phyloP scores from a whole-genome alignment of 2,888 invertebrate species.

The Ophion ventricosus region DNA sequence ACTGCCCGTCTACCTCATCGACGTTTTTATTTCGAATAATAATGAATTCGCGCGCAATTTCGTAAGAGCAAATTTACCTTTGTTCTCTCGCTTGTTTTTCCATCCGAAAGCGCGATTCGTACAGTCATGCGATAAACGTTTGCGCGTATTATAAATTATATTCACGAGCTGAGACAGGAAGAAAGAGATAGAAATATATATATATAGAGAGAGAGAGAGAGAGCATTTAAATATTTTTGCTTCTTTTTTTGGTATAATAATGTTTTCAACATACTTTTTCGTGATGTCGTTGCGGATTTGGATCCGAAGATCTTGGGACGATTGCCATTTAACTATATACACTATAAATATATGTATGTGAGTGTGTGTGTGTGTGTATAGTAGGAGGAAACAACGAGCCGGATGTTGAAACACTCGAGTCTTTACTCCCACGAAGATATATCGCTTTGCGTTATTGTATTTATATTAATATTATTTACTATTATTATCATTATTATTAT shows the following conservation, averaged over 20 bases:
- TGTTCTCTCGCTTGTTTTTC: conserved; percentile 6
- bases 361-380: neutral
- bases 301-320: conserved; percentile 24
- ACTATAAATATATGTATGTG: conserved; percentile 24
- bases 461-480: neutral
- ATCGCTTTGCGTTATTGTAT: neutral
- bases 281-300: conserved; percentile 44
- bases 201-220: conserved; percentile 17
- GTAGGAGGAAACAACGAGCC: conserved; percentile 49
- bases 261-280: conserved; percentile 43
- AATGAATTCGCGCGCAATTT: neutral
- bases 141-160: conserved; percentile 49
- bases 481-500: neutral
- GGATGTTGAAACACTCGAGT: conserved; percentile 45
- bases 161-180: conserved; percentile 49
- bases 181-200: too few species aligned
- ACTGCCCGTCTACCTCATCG: too few species aligned
- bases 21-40: too few species aligned
- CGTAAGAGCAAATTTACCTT: conserved; percentile 11
- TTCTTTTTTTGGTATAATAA: conserved; percentile 57
- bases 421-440: conserved; percentile 4
- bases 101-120: conserved; percentile 21
- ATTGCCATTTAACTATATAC: conserved; percentile 65
- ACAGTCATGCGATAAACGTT: conserved; percentile 19
- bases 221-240: conserved; percentile 60